Base-by-base conservation (phyloP, 1,140 invertebrate species). In the Chrysoperla carnea region DNA sequence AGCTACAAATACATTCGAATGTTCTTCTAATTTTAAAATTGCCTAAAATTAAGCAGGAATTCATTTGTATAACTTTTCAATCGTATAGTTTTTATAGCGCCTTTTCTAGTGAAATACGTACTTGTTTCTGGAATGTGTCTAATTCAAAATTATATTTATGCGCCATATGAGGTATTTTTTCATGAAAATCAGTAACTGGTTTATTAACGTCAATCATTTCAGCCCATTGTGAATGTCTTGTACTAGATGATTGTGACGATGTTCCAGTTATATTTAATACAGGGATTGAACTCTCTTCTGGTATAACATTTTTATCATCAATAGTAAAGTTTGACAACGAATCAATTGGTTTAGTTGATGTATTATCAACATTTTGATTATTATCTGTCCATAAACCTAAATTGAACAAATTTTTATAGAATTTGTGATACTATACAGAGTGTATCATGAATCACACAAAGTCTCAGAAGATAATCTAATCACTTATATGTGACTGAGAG, bases 1-100 rank as follows among this genome's bases (percentile, higher is more conserved):
- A 7, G 95, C 89, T 1, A 99, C 92, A 67, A 99, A 98, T 2
- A 99, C 91, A 64, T 92, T 90, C 49, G 92, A 79, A 37, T 86
- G 80, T 53, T 91, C 79, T 68, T 99, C 94, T 33, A 99, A 64
- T 60, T 85, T 87, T 8, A 96, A 59, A 50, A 99, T 91, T 6
- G 95, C 93, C 68, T 89, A 68, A 49, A 52, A 48, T 31, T 11
- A 11, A 31, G 17, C 2, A 23, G 17, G 17, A 23, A 23, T 23
- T 23, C 17, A 23, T 23, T n/a, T 3, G 17, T 23, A 23, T 23
- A 2, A 23, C 17, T 23, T 23, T 23, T 23, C 17, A 23, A 23
- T 23, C 2, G 17, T 23, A 3, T 23, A 23, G 2, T 23, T 3
- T 23, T 23, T n/a, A n/a, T n/a, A n/a, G n/a, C n/a, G n/a, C n/a